Evolutionary conservation across 2,888 invertebrate species (phyloP).

Genomic region (Cancer borealis): DNA sequence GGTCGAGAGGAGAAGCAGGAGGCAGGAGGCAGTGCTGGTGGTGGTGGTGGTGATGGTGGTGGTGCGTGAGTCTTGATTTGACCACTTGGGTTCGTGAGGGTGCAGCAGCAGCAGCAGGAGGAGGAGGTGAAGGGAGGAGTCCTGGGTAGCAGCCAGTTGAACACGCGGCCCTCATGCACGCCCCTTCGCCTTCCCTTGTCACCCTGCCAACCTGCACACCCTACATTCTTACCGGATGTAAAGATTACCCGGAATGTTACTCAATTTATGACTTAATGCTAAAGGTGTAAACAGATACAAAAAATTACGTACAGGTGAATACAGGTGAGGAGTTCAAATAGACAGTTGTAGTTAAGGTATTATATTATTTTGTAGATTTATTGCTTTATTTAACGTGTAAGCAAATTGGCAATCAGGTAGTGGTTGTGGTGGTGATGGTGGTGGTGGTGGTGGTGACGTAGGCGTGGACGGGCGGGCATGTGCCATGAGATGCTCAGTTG

Average conservation of each 20-base stretch:
- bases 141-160: neutral
- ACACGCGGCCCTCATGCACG: conserved; percentile 13
- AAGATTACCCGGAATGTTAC: neutral
- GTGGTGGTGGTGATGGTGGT: neutral
- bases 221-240: conserved; percentile 34
- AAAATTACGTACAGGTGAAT: neutral
- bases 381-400: neutral
- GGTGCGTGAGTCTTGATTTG: conserved; percentile 21
- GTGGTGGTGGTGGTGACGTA: neutral
- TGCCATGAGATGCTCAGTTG: neutral
- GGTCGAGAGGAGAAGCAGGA: neutral
- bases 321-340: neutral
- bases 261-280: neutral
- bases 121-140: neutral
- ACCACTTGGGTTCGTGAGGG: neutral
- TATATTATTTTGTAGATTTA: neutral
- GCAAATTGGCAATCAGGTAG: neutral
- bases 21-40: neutral
- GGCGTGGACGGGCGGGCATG: neutral
- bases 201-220: neutral
- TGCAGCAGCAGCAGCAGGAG: neutral
- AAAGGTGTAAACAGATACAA: neutral
- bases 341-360: neutral
- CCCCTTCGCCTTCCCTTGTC: neutral
- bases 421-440: neutral